These are phyloP conservation scores for Drosophila pallidifrons DNA, from an alignment of 1,140 invertebrate species.

Conservation along the genomic window DNA sequence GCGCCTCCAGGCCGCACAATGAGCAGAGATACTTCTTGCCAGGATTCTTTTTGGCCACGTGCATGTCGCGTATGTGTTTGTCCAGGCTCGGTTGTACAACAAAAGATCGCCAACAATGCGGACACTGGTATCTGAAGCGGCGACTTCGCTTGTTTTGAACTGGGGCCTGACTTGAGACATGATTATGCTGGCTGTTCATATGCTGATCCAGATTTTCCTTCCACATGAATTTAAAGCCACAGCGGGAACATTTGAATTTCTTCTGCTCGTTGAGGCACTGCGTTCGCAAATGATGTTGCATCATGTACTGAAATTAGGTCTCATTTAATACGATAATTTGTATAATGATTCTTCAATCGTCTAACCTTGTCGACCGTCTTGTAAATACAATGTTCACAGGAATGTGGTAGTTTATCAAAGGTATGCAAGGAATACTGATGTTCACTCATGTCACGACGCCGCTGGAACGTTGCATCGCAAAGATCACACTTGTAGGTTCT, in stretches of 20 bases:
- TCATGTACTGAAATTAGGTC: slow-evolving; percentile 35
- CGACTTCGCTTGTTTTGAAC: slow-evolving; percentile 47
- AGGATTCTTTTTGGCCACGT: slow-evolving; percentile 67
- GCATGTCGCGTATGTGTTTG: slow-evolving; percentile 73
- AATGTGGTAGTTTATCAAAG: slow-evolving; percentile 66
- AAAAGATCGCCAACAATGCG: slow-evolving; percentile 71
- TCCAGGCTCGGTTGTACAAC: slow-evolving; percentile 67
- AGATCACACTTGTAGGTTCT: slow-evolving; percentile 58
- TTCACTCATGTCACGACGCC: slow-evolving; percentile 61
- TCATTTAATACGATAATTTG: not conserved
- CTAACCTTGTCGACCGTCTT: slow-evolving; percentile 63
- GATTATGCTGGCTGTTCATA: slow-evolving; percentile 55
- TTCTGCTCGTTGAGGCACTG: slow-evolving; percentile 66
- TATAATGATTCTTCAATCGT: too few species aligned
- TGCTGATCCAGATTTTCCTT: slow-evolving; percentile 60
- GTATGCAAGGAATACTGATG: slow-evolving; percentile 69
- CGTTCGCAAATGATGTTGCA: slow-evolving; percentile 53
- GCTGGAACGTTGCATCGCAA: slow-evolving; percentile 59
- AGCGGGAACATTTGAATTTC: slow-evolving; percentile 59
- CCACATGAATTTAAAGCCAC: slow-evolving; percentile 73
- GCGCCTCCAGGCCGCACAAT: slow-evolving; percentile 86
- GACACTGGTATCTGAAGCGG: slow-evolving; percentile 70
- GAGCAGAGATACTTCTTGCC: slow-evolving; percentile 85
- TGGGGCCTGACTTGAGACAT: slow-evolving; percentile 28
- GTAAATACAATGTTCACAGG: slow-evolving; percentile 66